Evolutionary conservation across 2,888 invertebrate species (phyloP).

Genomic region (Arctia plantaginis): DNA sequence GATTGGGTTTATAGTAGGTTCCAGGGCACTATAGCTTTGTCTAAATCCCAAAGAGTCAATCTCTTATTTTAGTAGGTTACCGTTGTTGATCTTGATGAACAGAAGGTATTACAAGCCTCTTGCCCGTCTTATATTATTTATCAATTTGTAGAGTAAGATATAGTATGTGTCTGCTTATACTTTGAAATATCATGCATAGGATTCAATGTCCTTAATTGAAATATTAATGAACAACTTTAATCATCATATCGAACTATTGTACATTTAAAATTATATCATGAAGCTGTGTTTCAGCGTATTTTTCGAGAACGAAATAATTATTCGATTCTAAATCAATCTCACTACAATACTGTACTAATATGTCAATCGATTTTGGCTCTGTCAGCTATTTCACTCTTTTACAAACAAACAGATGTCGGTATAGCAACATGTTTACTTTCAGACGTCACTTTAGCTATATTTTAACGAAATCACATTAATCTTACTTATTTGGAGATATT

Average conservation of each 20-base stretch:
- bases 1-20: too few relatives aligned
- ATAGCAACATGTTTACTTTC: conserved; percentile 77
- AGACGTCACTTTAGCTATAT: conserved; percentile 64
- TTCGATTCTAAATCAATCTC: conserved; percentile 70
- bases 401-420: conserved; percentile 75
- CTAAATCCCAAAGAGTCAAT: too few relatives aligned
- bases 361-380: conserved; percentile 75
- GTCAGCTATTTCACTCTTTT: conserved; percentile 68
- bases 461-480: conserved; percentile 61
- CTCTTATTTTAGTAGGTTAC: too few relatives aligned
- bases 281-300: conserved; percentile 15
- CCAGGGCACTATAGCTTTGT: not conserved
- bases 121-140: not conserved
- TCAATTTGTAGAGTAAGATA: not conserved
- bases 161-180: not conserved
- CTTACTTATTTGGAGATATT: conserved; percentile 49
- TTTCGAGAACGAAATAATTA: conserved; percentile 55
- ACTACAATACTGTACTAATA: conserved; percentile 70
- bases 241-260: not conserved
- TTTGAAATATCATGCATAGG: not conserved
- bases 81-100: too few relatives aligned
- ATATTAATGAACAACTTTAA: not conserved
- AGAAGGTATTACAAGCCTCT: too few relatives aligned
- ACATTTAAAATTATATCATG: not conserved
- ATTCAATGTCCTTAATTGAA: not conserved